Base-by-base conservation (phyloP, 1,140 invertebrate genomes). In the Charaxes varanes region DNA sequence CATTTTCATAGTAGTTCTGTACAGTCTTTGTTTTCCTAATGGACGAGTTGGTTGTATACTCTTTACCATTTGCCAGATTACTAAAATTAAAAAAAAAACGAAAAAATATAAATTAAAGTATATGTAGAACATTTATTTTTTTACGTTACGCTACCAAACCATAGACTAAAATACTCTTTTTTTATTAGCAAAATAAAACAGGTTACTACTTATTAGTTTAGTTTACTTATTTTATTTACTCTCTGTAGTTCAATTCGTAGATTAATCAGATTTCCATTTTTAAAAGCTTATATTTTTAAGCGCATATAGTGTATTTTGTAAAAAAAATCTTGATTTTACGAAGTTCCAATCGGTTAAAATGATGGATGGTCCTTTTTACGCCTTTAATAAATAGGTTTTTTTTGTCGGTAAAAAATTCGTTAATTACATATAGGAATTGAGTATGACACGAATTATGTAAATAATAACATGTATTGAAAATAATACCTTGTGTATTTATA, bases 341-440 rank as follows among this genome's bases (percentile, higher is more conserved):
- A n/a, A n/a, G n/a, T n/a, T n/a, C n/a, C n/a, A n/a, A n/a, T n/a
- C n/a, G n/a, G n/a, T n/a, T n/a, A n/a, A n/a, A n/a, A n/a, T n/a
- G n/a, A n/a, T n/a, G n/a, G n/a, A n/a, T n/a, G n/a, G n/a, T n/a
- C n/a, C n/a, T n/a, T n/a, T n/a, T n/a, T n/a, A n/a, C n/a, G n/a
- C n/a, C n/a, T n/a, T n/a, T n/a, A n/a, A n/a, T n/a, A n/a, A n/a
- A n/a, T n/a, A n/a, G n/a, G n/a, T n/a, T n/a, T n/a, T n/a, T n/a
- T 28, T 33, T 33, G 2, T 28, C 10, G 6, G 13, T 13, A 28
- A 28, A 27, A 19, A 28, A 19, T 46, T 41, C 18, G 28, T 31
- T 32, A 37, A 19, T 35, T 35, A 12, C 23, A 33, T 22, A 41
- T 45, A 51, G 55, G 51, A 47, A 58, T 58, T 58, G 50, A 50